These are phyloP conservation scores for Zaprionus capensis DNA, from an alignment of 1,140 invertebrate species.

Conservation along the genomic window DNA sequence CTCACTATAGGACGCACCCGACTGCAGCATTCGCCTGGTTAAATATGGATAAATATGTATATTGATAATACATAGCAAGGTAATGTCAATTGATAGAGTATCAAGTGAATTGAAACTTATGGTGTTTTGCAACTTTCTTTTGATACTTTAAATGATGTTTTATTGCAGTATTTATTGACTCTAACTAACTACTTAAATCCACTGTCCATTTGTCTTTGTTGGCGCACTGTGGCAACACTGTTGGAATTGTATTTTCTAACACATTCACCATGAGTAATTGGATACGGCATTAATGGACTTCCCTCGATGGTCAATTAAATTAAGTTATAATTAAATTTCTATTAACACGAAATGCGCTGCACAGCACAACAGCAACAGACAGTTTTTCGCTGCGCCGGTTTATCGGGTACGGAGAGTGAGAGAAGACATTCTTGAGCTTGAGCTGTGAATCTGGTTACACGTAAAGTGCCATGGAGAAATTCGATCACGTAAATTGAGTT, in stretches of 20 bases:
- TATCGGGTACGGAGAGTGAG: too few relatives aligned
- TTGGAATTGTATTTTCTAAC: not conserved
- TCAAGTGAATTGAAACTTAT: too few relatives aligned
- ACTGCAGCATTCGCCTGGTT: too few relatives aligned
- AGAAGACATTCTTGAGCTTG: not conserved
- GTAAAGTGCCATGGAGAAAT: constrained; percentile 46
- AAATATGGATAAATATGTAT: too few relatives aligned
- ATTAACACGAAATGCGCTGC: not conserved
- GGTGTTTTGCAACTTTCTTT: too few relatives aligned
- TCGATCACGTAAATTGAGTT: constrained; percentile 78
- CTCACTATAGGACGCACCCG: too few relatives aligned
- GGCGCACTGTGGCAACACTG: not conserved
- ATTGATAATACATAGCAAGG: too few relatives aligned
- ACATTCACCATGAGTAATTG: not conserved
- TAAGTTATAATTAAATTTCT: not conserved
- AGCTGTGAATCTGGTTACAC: constrained; percentile 41
- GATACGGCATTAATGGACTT: not conserved
- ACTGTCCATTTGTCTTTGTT: too few relatives aligned
- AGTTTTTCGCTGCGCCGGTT: not conserved
- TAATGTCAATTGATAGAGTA: too few relatives aligned
- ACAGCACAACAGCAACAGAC: not conserved
- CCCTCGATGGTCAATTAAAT: not conserved
- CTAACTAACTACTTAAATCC: too few relatives aligned
- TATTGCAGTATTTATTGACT: too few relatives aligned
- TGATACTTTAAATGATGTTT: too few relatives aligned